Conservation (phyloP, 1,140 invertebrate genomes). For the Cotesia typhae region DNA sequence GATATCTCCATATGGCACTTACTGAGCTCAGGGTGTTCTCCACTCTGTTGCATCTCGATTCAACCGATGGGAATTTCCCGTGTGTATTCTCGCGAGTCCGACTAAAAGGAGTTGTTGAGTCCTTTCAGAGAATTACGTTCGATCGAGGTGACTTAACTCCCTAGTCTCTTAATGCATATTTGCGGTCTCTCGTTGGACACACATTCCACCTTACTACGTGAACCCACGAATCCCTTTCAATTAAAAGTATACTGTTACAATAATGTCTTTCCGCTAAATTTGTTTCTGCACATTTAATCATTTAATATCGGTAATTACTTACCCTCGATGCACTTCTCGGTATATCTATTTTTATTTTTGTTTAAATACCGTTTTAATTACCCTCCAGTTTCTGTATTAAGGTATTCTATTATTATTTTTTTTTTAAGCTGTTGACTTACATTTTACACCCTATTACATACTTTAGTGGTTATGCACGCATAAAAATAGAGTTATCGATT, state of each 20-base stretch:
- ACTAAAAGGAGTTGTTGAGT: conserved; percentile 31
- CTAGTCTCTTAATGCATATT: conserved; percentile 30
- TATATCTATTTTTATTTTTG: conserved; percentile 3
- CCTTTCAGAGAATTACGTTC: conserved; percentile 44
- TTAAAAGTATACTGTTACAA: conserved; percentile 7
- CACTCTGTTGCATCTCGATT: conserved; percentile 46
- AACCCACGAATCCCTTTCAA: conserved; percentile 9
- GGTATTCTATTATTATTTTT: too few species aligned
- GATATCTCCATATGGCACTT: conserved; percentile 61
- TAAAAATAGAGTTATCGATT: too few species aligned
- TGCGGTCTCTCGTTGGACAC: conserved; percentile 21
- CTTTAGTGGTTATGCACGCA: too few species aligned
- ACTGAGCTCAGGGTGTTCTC: conserved; percentile 57
- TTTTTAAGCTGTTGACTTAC: too few species aligned
- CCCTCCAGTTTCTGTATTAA: too few species aligned
- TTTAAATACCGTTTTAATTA: neutral
- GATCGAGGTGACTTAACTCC: conserved; percentile 41
- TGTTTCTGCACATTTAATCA: neutral
- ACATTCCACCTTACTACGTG: neutral
- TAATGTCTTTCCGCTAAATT: conserved; percentile 6
- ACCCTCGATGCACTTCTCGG: neutral
- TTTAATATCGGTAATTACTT: neutral
- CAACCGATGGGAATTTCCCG: conserved; percentile 37
- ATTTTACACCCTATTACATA: too few species aligned
- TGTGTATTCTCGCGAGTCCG: conserved; percentile 4